Base-by-base conservation (phyloP, 2,113 vertebrate genomes). In the Pleuronectes platessa region DNA sequence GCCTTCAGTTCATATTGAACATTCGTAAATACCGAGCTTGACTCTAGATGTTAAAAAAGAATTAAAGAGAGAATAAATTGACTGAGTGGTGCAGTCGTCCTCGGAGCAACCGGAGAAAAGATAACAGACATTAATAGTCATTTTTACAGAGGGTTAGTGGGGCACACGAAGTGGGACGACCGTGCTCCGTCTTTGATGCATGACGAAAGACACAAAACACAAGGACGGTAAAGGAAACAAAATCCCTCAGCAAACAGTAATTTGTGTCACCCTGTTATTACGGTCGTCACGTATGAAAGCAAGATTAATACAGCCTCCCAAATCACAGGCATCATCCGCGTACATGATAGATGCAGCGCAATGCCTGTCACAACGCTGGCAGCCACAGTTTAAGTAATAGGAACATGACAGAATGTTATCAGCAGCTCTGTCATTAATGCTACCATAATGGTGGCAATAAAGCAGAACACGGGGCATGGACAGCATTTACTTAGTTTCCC, bases 211-310 rank as follows among this genome's bases (percentile, higher is more conserved):
- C 21, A 26, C 24, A 58, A 40, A 78, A 78, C 68, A 54, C 62
- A 42, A 35, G 64, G 69, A 87, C 85, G 75, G 74, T 71, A 61
- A 87, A 87, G 56, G 63, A 81, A 83, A 71, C 59, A 51, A 81
- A 92, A 86, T 86, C 83, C 85, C 18, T 76, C 31, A 21, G 79
- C 78, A 85, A 86, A 88, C 75, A 82, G 65, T 65, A 13, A 79
- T 88, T 89, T 86, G 71, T 88, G 85, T 89, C 78, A 88, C 51
- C 26, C 70, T 42, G 74, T 63, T 73, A 76, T 88, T 76, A 68
- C 73, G 26, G 4, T 81, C 68, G 31, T 31, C 31, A 31, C 31
- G 7, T 31, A 31, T 71, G 70, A 81, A 70, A 56, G 84, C 31
- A 62, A 77, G 77, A 88, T 82, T 87, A 89, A 88, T 77, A 74